Percentiles rank a stretch among this genome's conserved stretches.
These are phyloP conservation scores for Chroicocephalus ridibundus DNA, from an alignment of 2,113 vertebrate genomes.

Conservation along the genomic window DNA sequence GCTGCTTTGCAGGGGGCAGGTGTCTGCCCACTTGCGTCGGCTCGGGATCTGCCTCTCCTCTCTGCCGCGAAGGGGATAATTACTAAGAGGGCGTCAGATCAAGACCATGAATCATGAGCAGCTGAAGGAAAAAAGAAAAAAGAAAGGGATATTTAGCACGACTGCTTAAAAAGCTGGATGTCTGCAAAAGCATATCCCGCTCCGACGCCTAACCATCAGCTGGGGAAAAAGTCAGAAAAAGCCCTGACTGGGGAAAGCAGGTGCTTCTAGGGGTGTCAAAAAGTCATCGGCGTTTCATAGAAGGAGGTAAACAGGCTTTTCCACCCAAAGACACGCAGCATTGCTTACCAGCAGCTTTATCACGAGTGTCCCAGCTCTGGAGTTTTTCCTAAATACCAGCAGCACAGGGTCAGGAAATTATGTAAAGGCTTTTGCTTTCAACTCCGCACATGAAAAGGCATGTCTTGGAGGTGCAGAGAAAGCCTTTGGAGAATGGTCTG, in stretches of 20 bases:
- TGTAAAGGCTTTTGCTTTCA: background rate
- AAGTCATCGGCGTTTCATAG: rapidly evolving
- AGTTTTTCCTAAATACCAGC: background rate
- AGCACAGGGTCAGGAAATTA: background rate
- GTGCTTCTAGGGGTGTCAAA: background rate
- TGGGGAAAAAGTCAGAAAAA: background rate
- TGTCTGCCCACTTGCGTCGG: rapidly evolving
- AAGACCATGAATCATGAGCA: background rate
- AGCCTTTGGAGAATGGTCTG: background rate
- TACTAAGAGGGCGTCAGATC: background rate
- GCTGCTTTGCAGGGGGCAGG: background rate
- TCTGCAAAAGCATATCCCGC: background rate
- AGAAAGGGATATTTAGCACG: background rate
- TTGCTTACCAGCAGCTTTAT: background rate
- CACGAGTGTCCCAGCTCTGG: rapidly evolving
- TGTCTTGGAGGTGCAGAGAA: background rate
- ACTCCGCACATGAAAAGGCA: background rate
- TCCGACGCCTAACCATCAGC: rapidly evolving
- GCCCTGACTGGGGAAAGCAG: background rate
- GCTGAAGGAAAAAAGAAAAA: background rate
- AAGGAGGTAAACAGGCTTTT: background rate
- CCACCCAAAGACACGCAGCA: background rate
- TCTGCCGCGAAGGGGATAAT: background rate
- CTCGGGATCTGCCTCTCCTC: background rate
- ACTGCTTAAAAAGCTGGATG: background rate